A percentile compares a stretch with the other conserved stretches of the same genome.
Conservation (phyloP, 37 sponge, comb jelly and placozoan genomes). For the Dysidea cf. avara region DNA sequence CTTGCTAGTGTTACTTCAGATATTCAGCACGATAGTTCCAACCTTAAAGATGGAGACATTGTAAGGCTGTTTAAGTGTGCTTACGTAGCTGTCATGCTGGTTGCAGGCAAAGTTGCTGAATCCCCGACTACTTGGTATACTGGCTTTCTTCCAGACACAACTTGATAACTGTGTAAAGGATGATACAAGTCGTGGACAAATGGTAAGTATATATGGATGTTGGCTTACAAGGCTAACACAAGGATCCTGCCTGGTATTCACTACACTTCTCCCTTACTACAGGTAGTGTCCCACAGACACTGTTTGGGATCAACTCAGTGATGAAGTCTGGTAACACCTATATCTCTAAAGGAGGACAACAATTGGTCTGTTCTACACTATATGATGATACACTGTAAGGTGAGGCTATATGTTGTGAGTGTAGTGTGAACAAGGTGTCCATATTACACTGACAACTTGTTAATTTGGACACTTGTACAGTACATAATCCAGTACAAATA, state of each 20-base stretch:
- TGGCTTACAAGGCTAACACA: conserved; percentile 24
- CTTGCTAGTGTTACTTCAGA: no score
- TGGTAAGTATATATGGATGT: conserved; percentile 28
- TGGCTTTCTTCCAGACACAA: conserved; percentile 74
- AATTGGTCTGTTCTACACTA: no score
- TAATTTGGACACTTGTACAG: no score
- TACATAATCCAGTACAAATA: no score
- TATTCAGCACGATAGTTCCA: no score
- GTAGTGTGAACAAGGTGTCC: no score
- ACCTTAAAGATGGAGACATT: neutral
- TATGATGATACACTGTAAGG: no score
- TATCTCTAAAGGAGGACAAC: no score
- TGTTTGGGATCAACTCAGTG: neutral
- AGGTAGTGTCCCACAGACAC: neutral
- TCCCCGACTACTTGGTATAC: conserved; percentile 67
- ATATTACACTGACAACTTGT: no score
- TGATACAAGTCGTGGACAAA: conserved; percentile 42
- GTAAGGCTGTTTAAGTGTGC: neutral
- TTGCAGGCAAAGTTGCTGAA: conserved; percentile 54
- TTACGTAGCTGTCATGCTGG: neutral
- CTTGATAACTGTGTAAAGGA: no score
- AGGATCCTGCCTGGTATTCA: neutral
- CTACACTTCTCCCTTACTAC: no score
- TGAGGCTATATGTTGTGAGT: no score
- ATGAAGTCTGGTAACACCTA: neutral